Evolutionary conservation across 2,113 vertebrate genomes (phyloP).

Genomic region (Gymnorhina tibicen): DNA sequence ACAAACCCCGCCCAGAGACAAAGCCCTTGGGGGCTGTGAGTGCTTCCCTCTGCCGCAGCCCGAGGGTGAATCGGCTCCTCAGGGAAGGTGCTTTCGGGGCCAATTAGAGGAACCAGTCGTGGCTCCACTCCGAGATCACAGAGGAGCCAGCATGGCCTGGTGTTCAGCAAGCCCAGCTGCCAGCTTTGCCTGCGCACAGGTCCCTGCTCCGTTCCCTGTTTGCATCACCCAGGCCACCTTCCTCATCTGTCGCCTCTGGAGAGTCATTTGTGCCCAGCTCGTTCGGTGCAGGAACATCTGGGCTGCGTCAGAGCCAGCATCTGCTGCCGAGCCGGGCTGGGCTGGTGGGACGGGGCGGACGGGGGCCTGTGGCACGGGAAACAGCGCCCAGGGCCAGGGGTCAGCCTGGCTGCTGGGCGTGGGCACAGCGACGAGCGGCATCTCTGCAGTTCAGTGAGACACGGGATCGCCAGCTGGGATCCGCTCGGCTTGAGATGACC

Average conservation of each 20-base stretch:
- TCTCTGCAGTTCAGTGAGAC: background rate
- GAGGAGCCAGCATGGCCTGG: background rate
- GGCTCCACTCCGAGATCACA: background rate
- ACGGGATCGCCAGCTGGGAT: background rate
- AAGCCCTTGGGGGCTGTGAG: too few species aligned
- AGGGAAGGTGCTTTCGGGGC: background rate
- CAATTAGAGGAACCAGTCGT: background rate
- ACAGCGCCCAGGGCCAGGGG: background rate
- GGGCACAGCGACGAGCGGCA: background rate
- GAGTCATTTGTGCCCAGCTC: background rate
- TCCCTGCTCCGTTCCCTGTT: background rate
- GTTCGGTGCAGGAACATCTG: background rate
- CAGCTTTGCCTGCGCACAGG: background rate
- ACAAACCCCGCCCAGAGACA: background rate
- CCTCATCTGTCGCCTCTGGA: background rate
- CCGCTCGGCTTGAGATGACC: background rate
- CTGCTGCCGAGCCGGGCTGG: background rate
- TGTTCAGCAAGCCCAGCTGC: background rate
- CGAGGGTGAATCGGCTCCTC: rapidly evolving
- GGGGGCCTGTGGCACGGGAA: rapidly evolving
- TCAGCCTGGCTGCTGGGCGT: background rate
- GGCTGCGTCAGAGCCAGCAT: background rate
- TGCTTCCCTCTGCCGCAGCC: background rate
- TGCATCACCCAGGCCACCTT: background rate
- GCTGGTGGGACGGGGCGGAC: background rate